phyloP scores from a whole-genome alignment of 2,888 invertebrate genomes.

The Scaptomyza reducta region DNA sequence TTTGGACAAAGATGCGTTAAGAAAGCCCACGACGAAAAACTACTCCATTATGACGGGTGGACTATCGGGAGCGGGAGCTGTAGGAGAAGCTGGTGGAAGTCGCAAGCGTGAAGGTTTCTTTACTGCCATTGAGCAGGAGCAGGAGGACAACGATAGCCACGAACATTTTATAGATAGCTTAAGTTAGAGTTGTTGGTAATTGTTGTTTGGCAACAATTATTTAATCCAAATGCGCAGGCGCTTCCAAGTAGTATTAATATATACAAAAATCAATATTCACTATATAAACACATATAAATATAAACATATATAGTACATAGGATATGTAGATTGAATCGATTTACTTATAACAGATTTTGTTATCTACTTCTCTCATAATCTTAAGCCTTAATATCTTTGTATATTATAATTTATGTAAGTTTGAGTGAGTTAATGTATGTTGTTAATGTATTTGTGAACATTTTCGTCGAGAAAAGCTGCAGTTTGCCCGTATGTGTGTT shows the following conservation, averaged over 20 bases:
- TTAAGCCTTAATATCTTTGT: neutral
- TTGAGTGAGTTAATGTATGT: neutral
- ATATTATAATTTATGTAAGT: neutral
- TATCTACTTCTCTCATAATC: slow-evolving; percentile 10
- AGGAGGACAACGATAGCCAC: slow-evolving; percentile 32
- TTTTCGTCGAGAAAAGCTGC: neutral
- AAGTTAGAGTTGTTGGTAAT: slow-evolving; percentile 9
- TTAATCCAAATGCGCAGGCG: slow-evolving; percentile 61
- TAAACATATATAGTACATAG: slow-evolving; percentile 1
- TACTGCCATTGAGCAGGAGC: slow-evolving; percentile 36
- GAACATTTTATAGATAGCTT: slow-evolving; percentile 26
- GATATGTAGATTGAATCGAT: slow-evolving; percentile 17
- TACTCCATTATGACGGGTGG: slow-evolving; percentile 79
- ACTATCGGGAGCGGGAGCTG: slow-evolving; percentile 14
- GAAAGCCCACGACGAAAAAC: slow-evolving; percentile 62
- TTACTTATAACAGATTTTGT: slow-evolving; percentile 10
- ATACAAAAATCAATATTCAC: slow-evolving; percentile 35
- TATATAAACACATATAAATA: slow-evolving; percentile 34
- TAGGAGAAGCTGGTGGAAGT: slow-evolving; percentile 12
- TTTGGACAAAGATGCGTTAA: slow-evolving; percentile 45
- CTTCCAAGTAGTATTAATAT: slow-evolving; percentile 42
- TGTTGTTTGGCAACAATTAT: slow-evolving; percentile 9
- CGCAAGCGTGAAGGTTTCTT: slow-evolving; percentile 47
- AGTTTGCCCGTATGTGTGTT: too few species aligned
- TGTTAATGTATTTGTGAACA: neutral